phyloP scores from a whole-genome alignment of 2,113 vertebrate genomes.

The Paralichthys olivaceus region DNA sequence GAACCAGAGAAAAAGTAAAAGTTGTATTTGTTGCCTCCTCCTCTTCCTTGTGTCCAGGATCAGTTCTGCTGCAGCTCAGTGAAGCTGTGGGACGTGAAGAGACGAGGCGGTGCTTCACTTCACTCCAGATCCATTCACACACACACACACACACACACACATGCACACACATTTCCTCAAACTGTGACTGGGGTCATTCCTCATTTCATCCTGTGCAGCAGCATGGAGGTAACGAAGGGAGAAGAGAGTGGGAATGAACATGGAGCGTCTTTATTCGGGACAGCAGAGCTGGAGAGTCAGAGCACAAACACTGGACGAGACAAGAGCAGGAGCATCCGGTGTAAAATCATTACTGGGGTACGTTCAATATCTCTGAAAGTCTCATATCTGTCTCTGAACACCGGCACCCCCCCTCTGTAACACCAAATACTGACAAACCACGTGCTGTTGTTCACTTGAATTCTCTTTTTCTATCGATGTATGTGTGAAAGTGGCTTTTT shows the following conservation, averaged over 20 bases:
- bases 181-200: conserved; percentile 1
- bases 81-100: conserved; percentile 19
- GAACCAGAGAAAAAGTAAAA: neutral
- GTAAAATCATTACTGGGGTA: conserved; percentile 75
- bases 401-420: too few relatives aligned
- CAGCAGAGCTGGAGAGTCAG: conserved; percentile 63
- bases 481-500: too few relatives aligned
- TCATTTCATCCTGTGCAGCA: neutral
- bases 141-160: too few relatives aligned
- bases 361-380: conserved; percentile 13
- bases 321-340: conserved; percentile 44
- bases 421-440: neutral
- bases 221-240: conserved; percentile 72
- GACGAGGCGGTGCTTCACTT: conserved; percentile 64
- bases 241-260: conserved; percentile 61
- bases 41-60: neutral
- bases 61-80: neutral
- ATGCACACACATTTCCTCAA: neutral
- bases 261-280: conserved; percentile 62
- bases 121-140: conserved; percentile 4
- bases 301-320: neutral
- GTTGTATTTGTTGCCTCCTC: neutral
- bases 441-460: neutral
- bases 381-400: too few relatives aligned
- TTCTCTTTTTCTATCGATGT: too few relatives aligned